Evolutionary conservation across 2,888 invertebrate species (phyloP), one percentile per base, ranked within the genome.

Genomic region (Frankliniella fusca): DNA sequence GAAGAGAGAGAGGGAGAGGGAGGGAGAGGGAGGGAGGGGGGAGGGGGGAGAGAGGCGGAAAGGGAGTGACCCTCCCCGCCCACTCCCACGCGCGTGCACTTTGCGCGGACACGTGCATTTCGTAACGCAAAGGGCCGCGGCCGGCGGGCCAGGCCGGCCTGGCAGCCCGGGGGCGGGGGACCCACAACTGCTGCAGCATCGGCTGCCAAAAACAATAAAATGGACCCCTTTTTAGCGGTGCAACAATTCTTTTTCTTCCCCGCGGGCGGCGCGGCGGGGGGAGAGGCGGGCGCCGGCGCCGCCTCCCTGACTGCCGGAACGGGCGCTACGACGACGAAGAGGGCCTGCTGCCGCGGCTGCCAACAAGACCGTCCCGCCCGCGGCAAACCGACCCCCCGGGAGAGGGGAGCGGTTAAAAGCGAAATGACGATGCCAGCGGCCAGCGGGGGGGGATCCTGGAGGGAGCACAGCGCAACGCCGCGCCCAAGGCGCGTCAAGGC

Each of bases 261-360:
- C 79, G 80, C 80, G 80, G 80, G 79, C 70, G 48, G 80, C 80
- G 38, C 28, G 81, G 80, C 83, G 81, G 83, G 84, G 82, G 85
- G 82, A 85, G 85, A n/a, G n/a, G n/a, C n/a, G n/a, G n/a, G n/a
- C n/a, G n/a, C n/a, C n/a, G 85, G 85, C 84, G 85, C 84, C 61
- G 20, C 15, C 18, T 11, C 54, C 61, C 70, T 76, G 23, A 8
- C 70, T 76, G 70, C 70, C 70, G 84, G 84, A 84, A 84, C 85
- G 84, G 84, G 85, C 85, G 86, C 85, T 86, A 86, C 85, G 85
- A 83, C 84, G 50, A 48, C 79, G 82, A 20, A 28, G 49, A 82
- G 85, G 87, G 86, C 87, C 87, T 87, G 87, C 87, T 87, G 87
- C 87, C 85, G 86, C 84, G 87, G 87, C 87, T 86, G 85, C 85